phyloP scores from a whole-genome alignment of 2,113 vertebrate genomes.

The Willisornis vidua region DNA sequence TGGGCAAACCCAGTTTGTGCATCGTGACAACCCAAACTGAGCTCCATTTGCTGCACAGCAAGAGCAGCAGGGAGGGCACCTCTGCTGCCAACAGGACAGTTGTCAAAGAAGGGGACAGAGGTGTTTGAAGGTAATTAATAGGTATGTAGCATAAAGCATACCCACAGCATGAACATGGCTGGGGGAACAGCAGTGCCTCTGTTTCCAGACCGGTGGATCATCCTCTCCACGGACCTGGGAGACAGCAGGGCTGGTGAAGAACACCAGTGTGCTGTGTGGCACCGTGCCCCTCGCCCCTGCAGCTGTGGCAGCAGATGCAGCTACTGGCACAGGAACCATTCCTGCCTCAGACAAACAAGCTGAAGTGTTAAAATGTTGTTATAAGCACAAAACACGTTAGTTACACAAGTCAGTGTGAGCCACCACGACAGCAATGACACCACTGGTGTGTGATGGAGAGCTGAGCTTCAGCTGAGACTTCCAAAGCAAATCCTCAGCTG shows the following conservation, averaged over 20 bases:
- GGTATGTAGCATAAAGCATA: not conserved
- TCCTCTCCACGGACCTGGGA: not conserved
- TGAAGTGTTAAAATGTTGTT: conserved; percentile 41
- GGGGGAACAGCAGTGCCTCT: not conserved
- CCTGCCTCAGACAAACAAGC: conserved; percentile 52
- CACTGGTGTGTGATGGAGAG: not conserved
- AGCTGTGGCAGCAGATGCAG: conserved; percentile 58
- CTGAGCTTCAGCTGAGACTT: not conserved
- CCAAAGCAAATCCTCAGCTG: not conserved
- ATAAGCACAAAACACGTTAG: conserved; percentile 8
- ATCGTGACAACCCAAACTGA: not conserved
- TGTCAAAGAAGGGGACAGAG: not conserved
- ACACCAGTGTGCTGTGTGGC: not conserved
- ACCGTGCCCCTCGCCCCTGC: not conserved
- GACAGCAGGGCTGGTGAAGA: not conserved
- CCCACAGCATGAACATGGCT: not conserved
- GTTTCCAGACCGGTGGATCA: not conserved
- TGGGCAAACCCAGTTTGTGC: not conserved
- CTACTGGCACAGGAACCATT: conserved; percentile 20
- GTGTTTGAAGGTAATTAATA: not conserved
- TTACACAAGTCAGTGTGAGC: not conserved
- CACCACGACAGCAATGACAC: not conserved
- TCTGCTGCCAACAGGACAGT: not conserved
- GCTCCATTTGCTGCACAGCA: not conserved
- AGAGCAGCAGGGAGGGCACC: not conserved